Evolutionary conservation across 2,888 invertebrate genomes (phyloP).

Genomic region (Mactromeris polynyma): DNA sequence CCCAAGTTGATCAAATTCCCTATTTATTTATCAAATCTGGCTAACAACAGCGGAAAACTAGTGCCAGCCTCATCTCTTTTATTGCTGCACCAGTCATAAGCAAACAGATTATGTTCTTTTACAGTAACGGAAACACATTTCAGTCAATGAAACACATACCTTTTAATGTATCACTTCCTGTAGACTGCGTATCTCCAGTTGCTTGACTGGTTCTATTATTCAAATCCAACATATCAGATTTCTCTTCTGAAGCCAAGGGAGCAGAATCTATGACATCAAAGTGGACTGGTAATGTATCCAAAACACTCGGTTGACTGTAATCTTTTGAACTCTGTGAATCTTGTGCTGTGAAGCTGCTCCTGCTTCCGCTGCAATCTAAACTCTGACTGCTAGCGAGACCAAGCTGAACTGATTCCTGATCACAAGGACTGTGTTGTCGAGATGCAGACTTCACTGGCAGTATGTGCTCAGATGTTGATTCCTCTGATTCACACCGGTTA

Average conservation of each 20-base stretch:
- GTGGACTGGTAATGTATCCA: neutral
- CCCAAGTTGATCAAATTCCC: no score
- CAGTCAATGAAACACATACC: neutral
- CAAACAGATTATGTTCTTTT: no score
- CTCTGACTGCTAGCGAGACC: neutral
- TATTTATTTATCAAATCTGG: no score
- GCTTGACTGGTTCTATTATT: neutral
- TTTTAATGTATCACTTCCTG: constrained; percentile 10
- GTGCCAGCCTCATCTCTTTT: no score
- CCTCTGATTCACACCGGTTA: constrained; percentile 21
- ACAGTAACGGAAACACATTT: no score
- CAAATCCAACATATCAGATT: neutral
- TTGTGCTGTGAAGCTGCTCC: neutral
- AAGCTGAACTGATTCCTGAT: constrained; percentile 14
- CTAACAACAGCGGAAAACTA: no score
- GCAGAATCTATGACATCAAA: constrained; percentile 3
- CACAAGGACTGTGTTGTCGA: constrained; percentile 7
- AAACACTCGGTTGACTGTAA: neutral
- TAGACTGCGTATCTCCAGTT: constrained; percentile 17
- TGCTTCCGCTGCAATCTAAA: neutral
- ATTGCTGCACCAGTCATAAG: no score
- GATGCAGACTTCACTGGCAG: neutral
- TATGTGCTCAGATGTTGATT: constrained; percentile 10
- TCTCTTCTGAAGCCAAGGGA: constrained; percentile 25
- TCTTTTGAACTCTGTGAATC: neutral